A percentile compares a stretch with the other conserved stretches of the same genome.
Conservation (phyloP, 2,113 vertebrate species). For the Elephas maximus region DNA sequence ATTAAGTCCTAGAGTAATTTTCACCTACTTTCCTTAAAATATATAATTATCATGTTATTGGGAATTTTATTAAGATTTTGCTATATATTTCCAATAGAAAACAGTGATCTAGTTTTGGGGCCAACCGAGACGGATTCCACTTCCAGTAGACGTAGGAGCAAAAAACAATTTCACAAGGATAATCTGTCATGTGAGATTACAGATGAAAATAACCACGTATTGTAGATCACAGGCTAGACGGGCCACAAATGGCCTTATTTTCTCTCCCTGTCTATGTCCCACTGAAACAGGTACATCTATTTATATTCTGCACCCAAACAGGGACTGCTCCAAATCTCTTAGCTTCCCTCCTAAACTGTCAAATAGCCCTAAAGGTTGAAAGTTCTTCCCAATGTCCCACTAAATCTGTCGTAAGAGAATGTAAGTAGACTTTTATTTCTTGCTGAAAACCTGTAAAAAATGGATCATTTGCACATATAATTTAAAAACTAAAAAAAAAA, state of each 20-base stretch:
- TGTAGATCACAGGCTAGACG: background rate
- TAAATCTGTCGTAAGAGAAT: background rate
- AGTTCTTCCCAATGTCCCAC: background rate
- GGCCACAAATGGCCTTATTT: background rate
- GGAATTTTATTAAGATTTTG: background rate
- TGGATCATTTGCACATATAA: background rate
- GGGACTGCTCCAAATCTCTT: background rate
- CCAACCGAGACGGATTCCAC: background rate
- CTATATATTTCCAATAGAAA: constrained; percentile 3
- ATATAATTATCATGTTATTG: constrained; percentile 15
- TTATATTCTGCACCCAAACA: background rate
- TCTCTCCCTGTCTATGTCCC: background rate
- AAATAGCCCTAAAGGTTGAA: background rate
- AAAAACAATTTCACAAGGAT: background rate
- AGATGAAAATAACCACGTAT: background rate
- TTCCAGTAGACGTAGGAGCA: background rate
- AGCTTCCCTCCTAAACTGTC: background rate
- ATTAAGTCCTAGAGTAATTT: constrained; percentile 54
- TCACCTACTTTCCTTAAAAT: constrained; percentile 27
- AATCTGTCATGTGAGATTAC: background rate
- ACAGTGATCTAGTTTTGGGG: background rate
- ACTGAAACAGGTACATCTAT: background rate
- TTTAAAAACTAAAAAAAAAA: background rate
- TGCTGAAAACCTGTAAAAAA: background rate
- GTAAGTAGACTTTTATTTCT: background rate